A percentile compares a stretch with the other conserved stretches of the same genome.
Evolutionary conservation across 2,888 invertebrate species (phyloP).

Genomic region (Philereme vetulata): DNA sequence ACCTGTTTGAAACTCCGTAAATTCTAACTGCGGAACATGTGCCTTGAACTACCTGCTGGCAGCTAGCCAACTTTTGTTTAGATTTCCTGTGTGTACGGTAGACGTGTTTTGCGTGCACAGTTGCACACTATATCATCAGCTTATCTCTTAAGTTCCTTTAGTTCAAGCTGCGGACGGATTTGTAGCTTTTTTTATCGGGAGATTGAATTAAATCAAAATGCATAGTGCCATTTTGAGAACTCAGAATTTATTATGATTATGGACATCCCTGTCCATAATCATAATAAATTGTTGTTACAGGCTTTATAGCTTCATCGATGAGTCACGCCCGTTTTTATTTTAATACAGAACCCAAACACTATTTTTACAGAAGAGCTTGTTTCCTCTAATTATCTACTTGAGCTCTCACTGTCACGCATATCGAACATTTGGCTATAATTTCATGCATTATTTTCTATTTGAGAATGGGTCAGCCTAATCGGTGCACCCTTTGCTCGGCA

Average conservation of each 20-base stretch:
- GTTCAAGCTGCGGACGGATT: conserved; percentile 21
- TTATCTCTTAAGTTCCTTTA: conserved; percentile 27
- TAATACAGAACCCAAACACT: conserved; percentile 13
- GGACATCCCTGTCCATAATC: too few species aligned
- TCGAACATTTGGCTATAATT: conserved; percentile 61
- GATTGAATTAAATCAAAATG: conserved; percentile 6
- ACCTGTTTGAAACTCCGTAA: conserved; percentile 20
- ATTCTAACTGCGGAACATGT: conserved; percentile 20
- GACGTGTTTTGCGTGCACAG: conserved; percentile 25
- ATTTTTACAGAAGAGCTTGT: conserved; percentile 27
- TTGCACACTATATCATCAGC: conserved; percentile 30
- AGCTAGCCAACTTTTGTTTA: conserved; percentile 34
- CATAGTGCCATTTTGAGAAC: conserved; percentile 5
- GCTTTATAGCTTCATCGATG: not conserved
- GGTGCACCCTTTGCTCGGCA: conserved; percentile 59
- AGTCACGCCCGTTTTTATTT: not conserved
- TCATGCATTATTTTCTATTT: conserved; percentile 47
- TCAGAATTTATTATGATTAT: conserved; percentile 1
- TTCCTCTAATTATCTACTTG: conserved; percentile 48
- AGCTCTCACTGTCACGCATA: conserved; percentile 45
- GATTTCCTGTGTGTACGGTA: conserved; percentile 34
- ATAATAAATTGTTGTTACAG: not conserved
- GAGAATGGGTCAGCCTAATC: conserved; percentile 56
- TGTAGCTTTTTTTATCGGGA: conserved; percentile 21
- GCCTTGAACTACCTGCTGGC: conserved; percentile 31